Conservation (phyloP, 2,888 invertebrate species). For the Polydrusus cervinus region DNA sequence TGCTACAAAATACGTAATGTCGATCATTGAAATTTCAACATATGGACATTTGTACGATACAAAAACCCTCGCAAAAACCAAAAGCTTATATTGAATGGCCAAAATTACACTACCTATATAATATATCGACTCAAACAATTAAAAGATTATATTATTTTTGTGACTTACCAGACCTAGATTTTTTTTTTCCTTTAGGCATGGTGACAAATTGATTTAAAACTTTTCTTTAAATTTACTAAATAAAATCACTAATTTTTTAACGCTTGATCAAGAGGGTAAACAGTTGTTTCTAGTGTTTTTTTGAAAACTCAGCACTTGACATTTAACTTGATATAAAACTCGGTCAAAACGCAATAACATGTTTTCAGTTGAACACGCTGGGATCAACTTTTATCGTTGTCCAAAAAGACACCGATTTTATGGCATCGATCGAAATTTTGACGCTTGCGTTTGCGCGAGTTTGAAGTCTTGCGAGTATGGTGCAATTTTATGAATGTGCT, state of each 20-base stretch:
- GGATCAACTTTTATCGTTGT: slow-evolving; percentile 52
- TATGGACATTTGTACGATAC: not conserved
- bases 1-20: slow-evolving; percentile 4
- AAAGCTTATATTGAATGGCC: not conserved
- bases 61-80: not conserved
- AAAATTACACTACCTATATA: not conserved
- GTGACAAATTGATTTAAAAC: slow-evolving; percentile 66
- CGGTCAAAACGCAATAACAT: slow-evolving; percentile 85
- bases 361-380: slow-evolving; percentile 70
- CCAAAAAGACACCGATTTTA: slow-evolving; percentile 50
- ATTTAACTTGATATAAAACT: slow-evolving; percentile 81
- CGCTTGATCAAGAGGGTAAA: slow-evolving; percentile 87
- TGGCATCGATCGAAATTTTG: slow-evolving; percentile 50
- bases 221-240: slow-evolving; percentile 73
- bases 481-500: too few relatives aligned
- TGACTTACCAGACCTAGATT: slow-evolving; percentile 81
- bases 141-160: not conserved
- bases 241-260: slow-evolving; percentile 75
- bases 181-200: slow-evolving; percentile 87
- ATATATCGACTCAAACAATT: not conserved
- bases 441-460: slow-evolving; percentile 42
- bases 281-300: slow-evolving; percentile 83
- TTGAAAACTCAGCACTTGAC: slow-evolving; percentile 81
- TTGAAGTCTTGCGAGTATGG: not conserved
- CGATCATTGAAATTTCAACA: slow-evolving; percentile 21